Conservation (phyloP, 2,113 vertebrate species). For the Eptatretus burgeri region DNA sequence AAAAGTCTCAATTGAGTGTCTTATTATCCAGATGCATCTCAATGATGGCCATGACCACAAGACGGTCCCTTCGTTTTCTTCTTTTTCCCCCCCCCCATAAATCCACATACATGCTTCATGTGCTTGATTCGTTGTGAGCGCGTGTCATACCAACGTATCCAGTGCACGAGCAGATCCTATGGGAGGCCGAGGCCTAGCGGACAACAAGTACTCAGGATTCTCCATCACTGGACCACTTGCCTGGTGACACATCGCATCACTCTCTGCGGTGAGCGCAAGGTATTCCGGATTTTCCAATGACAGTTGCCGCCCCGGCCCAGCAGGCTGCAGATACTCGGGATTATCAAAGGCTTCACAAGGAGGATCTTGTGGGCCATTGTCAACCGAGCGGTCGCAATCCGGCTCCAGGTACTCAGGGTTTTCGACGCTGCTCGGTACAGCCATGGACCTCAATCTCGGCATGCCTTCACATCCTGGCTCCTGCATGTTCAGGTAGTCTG, state of each 20-base stretch:
- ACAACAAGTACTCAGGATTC: constrained; percentile 2
- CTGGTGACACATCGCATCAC: not conserved
- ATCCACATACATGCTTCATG: too few species aligned
- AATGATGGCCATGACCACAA: too few species aligned
- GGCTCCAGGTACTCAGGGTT: constrained; percentile 4
- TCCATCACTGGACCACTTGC: not conserved
- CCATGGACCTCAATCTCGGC: not conserved
- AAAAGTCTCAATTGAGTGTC: too few species aligned
- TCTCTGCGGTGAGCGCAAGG: not conserved
- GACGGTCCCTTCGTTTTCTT: too few species aligned
- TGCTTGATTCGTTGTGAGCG: not conserved
- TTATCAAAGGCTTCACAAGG: not conserved
- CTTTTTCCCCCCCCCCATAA: too few species aligned
- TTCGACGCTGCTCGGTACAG: not conserved
- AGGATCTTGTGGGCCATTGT: not conserved
- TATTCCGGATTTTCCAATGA: constrained; percentile 3
- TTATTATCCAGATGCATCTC: too few species aligned
- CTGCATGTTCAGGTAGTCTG: too few species aligned
- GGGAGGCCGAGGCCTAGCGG: not conserved
- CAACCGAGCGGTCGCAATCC: not conserved
- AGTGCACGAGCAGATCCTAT: not conserved
- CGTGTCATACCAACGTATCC: not conserved
- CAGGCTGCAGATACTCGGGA: constrained; percentile 1
- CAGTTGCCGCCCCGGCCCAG: not conserved
- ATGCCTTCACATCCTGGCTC: too few species aligned